phyloP scores from a whole-genome alignment of 2,113 vertebrate genomes.

The Uria lomvia region DNA sequence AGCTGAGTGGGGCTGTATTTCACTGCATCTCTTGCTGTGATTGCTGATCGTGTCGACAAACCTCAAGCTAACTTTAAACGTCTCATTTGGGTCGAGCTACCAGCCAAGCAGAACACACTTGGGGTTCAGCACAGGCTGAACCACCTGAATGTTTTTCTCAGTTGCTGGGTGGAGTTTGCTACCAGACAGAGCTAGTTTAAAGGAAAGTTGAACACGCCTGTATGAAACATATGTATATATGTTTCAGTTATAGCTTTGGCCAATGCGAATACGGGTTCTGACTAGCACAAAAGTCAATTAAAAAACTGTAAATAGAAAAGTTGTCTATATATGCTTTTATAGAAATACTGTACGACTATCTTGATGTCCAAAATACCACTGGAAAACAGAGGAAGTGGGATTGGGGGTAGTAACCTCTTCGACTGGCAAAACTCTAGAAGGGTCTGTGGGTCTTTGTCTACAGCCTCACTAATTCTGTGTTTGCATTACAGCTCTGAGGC shows the following conservation, averaged over 20 bases:
- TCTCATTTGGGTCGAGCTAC: background rate
- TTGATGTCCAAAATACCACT: background rate
- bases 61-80: background rate
- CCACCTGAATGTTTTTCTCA: background rate
- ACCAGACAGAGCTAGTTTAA: background rate
- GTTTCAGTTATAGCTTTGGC: background rate
- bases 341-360: background rate
- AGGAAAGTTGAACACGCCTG: background rate
- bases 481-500: background rate
- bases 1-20: background rate
- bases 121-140: background rate
- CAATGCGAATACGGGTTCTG: background rate
- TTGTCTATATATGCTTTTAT: background rate
- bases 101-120: background rate
- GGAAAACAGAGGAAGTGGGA: background rate
- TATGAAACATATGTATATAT: no score
- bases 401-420: background rate
- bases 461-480: background rate
- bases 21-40: background rate
- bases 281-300: background rate
- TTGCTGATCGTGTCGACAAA: background rate
- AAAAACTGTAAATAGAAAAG: background rate
- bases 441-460: background rate
- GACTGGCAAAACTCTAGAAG: background rate
- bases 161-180: background rate